Conservation (phyloP, 2,888 invertebrate genomes). For the Luffia ferchaultella region DNA sequence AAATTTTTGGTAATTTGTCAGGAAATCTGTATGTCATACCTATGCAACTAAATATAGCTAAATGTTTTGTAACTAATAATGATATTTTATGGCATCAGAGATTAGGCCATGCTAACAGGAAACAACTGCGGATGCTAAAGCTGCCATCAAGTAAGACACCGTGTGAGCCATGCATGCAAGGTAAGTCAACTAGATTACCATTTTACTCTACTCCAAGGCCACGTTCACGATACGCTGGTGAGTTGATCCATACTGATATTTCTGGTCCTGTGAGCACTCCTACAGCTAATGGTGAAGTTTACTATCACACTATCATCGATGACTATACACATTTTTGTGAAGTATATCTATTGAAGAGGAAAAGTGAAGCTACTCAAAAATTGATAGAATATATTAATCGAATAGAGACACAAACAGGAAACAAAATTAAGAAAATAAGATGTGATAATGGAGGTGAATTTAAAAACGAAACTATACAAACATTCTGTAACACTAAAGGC, state of each 20-base stretch:
- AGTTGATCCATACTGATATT: conserved; percentile 5
- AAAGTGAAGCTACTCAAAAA: conserved; percentile 10
- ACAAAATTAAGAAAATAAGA: conserved; percentile 5
- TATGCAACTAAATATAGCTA: background rate
- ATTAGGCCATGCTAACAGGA: background rate
- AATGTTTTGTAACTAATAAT: background rate
- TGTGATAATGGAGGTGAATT: background rate
- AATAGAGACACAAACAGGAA: conserved; percentile 3
- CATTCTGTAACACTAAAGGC: conserved; percentile 3
- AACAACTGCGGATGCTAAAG: background rate
- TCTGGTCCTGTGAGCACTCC: conserved; percentile 2
- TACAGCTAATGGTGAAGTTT: conserved; percentile 5
- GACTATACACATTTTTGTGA: conserved; percentile 8
- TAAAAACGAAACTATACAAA: background rate
- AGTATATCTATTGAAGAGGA: conserved; percentile 5
- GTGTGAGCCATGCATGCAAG: background rate
- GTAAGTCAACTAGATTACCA: background rate
- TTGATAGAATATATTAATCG: no score
- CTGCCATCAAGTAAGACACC: background rate
- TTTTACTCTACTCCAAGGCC: background rate
- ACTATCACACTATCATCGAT: conserved; percentile 9
- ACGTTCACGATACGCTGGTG: conserved; percentile 1
- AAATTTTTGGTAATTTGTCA: background rate
- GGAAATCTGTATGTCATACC: background rate
- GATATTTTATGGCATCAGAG: background rate